A percentile compares a stretch with the other conserved stretches of the same genome.
Conservation (phyloP, 2,888 invertebrate species). For the Cheilosia variabilis region DNA sequence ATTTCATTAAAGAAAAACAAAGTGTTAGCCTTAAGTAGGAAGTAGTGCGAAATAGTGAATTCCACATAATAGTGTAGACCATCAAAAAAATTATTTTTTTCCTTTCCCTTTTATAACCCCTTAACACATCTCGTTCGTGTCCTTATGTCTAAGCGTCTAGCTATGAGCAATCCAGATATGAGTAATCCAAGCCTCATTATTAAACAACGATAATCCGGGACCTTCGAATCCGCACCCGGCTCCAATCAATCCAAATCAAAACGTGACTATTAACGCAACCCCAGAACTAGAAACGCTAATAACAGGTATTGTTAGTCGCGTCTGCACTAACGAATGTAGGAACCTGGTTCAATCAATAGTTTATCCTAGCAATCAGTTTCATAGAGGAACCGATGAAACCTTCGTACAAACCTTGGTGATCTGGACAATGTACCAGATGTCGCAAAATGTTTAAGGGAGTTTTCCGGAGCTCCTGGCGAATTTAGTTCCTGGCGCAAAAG, state of each 20-base stretch:
- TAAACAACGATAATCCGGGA: not conserved
- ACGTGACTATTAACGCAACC: not conserved
- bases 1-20: not conserved
- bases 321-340: not conserved
- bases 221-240: not conserved
- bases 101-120: not conserved
- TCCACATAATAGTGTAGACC: not conserved
- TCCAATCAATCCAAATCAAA: not conserved
- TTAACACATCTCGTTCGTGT: not conserved
- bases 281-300: not conserved
- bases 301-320: not conserved
- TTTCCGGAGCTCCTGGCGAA: not conserved
- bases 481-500: slow-evolving; percentile 11
- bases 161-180: not conserved
- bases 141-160: slow-evolving; percentile 3
- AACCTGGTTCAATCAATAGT: slow-evolving; percentile 13
- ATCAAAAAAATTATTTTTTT: not conserved
- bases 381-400: no score
- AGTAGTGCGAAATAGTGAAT: not conserved
- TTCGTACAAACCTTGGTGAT: not conserved
- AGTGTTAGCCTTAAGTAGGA: not conserved
- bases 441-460: not conserved
- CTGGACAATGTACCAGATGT: not conserved
- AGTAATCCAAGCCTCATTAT: not conserved
- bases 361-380: not conserved